phyloP scores from a whole-genome alignment of 2,113 vertebrate genomes.

The Phylloscopus trochiloides region DNA sequence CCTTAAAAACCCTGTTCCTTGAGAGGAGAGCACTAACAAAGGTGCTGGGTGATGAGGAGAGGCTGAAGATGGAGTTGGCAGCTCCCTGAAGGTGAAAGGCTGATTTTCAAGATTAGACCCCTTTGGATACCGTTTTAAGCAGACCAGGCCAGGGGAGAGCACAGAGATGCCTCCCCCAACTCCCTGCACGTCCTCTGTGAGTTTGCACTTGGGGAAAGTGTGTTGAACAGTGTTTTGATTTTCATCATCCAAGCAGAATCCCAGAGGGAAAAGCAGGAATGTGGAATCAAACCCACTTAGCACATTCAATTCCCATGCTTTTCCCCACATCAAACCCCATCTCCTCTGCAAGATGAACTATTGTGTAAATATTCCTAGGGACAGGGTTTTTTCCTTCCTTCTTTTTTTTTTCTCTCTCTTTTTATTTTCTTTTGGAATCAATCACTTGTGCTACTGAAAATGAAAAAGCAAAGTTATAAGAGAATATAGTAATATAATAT shows the following conservation, averaged over 20 bases:
- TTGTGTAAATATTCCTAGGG: constrained; percentile 20
- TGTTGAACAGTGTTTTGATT: not conserved
- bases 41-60: not conserved
- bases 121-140: not conserved
- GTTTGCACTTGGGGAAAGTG: not conserved
- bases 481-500: constrained; percentile 70
- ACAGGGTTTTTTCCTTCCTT: not conserved
- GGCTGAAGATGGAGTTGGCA: not conserved
- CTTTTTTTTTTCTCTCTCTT: not conserved
- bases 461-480: constrained; percentile 44
- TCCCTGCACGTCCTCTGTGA: accelerated
- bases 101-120: not conserved
- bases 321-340: constrained; percentile 1
- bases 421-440: not conserved
- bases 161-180: not conserved
- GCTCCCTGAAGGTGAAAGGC: not conserved
- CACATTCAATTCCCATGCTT: not conserved
- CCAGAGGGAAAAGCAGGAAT: not conserved
- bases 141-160: not conserved
- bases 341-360: constrained; percentile 1
- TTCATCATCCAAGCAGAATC: not conserved
- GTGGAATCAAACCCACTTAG: not conserved
- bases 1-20: not conserved
- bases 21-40: not conserved
- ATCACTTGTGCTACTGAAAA: constrained; percentile 21